Percentiles rank a stretch among this genome's conserved stretches.
Evolutionary conservation across 2,888 invertebrate genomes (phyloP).

Genomic region (Shargacucullia verbasci): DNA sequence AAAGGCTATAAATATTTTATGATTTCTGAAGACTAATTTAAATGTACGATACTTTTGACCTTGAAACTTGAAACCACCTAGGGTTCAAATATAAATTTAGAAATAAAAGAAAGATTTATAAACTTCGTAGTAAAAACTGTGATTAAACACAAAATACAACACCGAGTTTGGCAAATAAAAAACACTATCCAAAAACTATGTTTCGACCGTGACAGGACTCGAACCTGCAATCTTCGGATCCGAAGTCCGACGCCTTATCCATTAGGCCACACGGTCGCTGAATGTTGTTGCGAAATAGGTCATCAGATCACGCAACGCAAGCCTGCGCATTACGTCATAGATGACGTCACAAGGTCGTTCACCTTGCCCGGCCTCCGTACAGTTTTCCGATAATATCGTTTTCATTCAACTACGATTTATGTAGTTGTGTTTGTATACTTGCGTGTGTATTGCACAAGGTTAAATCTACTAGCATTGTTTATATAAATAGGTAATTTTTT

Average conservation of each 20-base stretch:
- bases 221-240: constrained; percentile 93
- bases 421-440: constrained; percentile 6
- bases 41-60: too few relatives aligned
- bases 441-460: constrained; percentile 23
- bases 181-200: constrained; percentile 13
- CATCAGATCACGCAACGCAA: constrained; percentile 54
- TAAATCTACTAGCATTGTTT: constrained; percentile 7
- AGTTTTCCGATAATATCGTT: constrained; percentile 52
- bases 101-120: too few relatives aligned
- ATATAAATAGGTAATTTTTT: constrained; percentile 6
- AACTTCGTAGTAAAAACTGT: too few relatives aligned
- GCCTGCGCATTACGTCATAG: constrained; percentile 69
- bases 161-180: too few relatives aligned
- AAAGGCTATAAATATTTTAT: too few relatives aligned
- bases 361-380: constrained; percentile 42
- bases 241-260: constrained; percentile 93
- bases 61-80: too few relatives aligned
- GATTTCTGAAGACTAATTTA: too few relatives aligned
- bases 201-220: constrained; percentile 89
- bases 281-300: constrained; percentile 62
- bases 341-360: constrained; percentile 69
- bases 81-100: too few relatives aligned
- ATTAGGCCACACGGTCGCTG: constrained; percentile 91
- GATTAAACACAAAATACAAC: too few relatives aligned
- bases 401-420: constrained; percentile 32